A percentile compares a stretch with the other conserved stretches of the same genome.
Conservation (phyloP, 2,888 invertebrate genomes). For the Saturnia pavonia region DNA sequence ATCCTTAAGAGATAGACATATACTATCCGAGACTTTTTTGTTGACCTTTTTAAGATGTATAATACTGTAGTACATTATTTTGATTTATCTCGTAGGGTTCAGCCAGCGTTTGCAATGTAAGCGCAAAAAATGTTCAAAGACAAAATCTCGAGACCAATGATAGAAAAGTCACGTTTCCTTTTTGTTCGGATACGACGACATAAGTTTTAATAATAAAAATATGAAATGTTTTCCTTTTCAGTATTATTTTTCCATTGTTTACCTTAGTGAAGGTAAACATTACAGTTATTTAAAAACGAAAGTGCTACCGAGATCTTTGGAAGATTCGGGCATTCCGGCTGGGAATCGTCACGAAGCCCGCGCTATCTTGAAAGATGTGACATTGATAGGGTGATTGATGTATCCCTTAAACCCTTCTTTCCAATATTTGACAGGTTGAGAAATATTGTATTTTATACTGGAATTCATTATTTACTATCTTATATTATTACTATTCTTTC, state of each 20-base stretch:
- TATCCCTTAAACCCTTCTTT: conserved; percentile 35
- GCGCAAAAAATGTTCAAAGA: too few species aligned
- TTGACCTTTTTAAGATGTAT: too few species aligned
- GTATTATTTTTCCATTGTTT: background rate
- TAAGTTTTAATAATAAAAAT: conserved; percentile 1
- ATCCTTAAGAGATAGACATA: too few species aligned
- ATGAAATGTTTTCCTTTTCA: background rate
- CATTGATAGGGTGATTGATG: conserved; percentile 51
- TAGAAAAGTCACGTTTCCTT: background rate
- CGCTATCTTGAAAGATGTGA: conserved; percentile 27
- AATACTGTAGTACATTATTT: too few species aligned
- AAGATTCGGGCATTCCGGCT: background rate
- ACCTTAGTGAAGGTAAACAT: background rate
- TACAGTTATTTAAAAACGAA: background rate
- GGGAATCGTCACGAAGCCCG: background rate
- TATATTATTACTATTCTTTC: too few species aligned
- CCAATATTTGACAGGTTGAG: conserved; percentile 34
- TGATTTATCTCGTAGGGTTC: too few species aligned
- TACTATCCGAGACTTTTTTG: too few species aligned
- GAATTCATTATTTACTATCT: background rate
- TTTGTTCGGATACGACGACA: background rate
- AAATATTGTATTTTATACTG: conserved; percentile 29
- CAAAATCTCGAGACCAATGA: background rate
- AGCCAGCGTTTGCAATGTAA: too few species aligned
- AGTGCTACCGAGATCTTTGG: background rate